Evolutionary conservation across 1,140 invertebrate genomes (phyloP).

Genomic region (Dinoponera quadriceps): DNA sequence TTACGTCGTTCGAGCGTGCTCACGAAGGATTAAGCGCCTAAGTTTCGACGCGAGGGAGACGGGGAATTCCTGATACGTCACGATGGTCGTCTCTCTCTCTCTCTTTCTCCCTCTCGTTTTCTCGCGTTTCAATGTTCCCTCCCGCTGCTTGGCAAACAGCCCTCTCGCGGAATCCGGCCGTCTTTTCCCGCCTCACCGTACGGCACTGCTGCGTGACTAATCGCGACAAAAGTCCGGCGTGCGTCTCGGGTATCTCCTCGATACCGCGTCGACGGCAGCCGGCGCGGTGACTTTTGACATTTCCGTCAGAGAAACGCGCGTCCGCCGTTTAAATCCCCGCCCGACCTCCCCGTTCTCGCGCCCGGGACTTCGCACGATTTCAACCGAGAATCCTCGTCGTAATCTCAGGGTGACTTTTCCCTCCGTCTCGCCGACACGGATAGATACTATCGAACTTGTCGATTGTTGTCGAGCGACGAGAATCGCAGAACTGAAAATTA

Average conservation of each 20-base stretch:
- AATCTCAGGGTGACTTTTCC: too few species aligned
- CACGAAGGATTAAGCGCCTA: conserved; percentile 14
- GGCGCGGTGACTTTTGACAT: conserved; percentile 3
- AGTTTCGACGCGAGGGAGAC: conserved; percentile 17
- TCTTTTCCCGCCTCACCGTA: conserved; percentile 38
- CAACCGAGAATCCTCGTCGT: neutral
- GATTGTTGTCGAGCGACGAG: too few species aligned
- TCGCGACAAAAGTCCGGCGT: conserved; percentile 43
- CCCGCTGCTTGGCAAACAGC: conserved; percentile 26
- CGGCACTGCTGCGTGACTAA: conserved; percentile 49
- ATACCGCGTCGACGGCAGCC: conserved; percentile 16
- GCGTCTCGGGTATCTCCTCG: conserved; percentile 31
- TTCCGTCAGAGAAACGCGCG: neutral
- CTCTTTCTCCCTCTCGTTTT: neutral
- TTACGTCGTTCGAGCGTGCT: conserved; percentile 28
- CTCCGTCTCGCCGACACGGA: too few species aligned
- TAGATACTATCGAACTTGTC: too few species aligned
- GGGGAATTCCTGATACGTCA: conserved; percentile 55
- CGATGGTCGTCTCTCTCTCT: neutral
- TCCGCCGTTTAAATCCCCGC: neutral
- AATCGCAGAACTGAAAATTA: too few species aligned
- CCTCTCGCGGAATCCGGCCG: conserved; percentile 25
- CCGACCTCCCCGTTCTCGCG: neutral
- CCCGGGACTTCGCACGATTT: neutral
- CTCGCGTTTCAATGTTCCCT: conserved; percentile 5